Base-by-base conservation (phyloP, 2,888 invertebrate genomes). In the Agrilus cyanescens region DNA sequence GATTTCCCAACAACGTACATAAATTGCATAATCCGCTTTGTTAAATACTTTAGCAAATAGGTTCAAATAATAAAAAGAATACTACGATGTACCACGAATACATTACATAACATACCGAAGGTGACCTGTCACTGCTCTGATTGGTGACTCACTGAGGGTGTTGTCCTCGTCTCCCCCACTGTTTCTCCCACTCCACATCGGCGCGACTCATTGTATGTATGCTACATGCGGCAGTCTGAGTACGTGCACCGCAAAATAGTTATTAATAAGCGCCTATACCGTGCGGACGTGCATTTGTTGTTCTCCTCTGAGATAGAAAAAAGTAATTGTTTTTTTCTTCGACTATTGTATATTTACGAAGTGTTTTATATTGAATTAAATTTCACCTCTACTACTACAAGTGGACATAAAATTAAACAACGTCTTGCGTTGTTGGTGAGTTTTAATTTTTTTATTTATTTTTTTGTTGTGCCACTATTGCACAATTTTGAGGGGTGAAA, bases 131-230 rank as follows among this genome's bases (percentile, higher is more conserved):
- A 62, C 57, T 58, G 59, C 62, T 63, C 61, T 65, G 65, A 67
- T 67, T 67, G 66, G 67, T 69, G 69, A 68, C 54, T 68, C 67
- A 68, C 62, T 56, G 66, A 67, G 68, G 68, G 69, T 68, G 68
- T 68, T 67, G 67, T 66, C 66, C 67, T 68, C 66, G 57, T 57
- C 54, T 57, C 53, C 58, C 56, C 60, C 59, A 58, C 53, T 46
- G 49, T 53, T 46, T 46, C 48, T 52, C 52, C 54, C 56, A 46
- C 53, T 50, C 40, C 48, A 41, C 34, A 45, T 47, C 47, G 46
- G 38, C 44, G 47, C 53, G 54, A 50, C 49, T 51, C 39, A 44
- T 48, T 50, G 51, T 52, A 33, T 43, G 42, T 39, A 35, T 45
- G 38, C 42, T 18, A 35, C 32, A 38, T 44, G 40, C 46, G 44